Evolutionary conservation across 2,888 invertebrate species (phyloP), one percentile per base, ranked within the genome.

Genomic region (Nebria brevicollis): DNA sequence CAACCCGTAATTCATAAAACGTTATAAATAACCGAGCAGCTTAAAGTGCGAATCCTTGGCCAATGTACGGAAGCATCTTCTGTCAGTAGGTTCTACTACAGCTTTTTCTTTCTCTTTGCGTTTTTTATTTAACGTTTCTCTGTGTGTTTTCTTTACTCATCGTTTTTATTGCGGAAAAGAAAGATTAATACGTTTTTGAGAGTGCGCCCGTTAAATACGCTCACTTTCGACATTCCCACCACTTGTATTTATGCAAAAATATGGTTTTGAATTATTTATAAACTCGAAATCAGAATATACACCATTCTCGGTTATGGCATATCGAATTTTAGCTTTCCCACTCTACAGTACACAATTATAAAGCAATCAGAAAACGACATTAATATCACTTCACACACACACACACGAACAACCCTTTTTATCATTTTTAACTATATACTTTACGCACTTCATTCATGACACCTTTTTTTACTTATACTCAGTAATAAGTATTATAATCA

Each of bases 21-120:
- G 77, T 72, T 77, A 77, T 77, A 77, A 72, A 77, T 77, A 77
- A 77, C 77, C 65, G 64, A 65, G 72, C 65, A 15, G 54, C 72
- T 77, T 77, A 77, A 77, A 72, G 72, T 72, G 77, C 77, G 77
- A 77, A 77, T 77, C 77, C 77, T 72, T 25, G 11, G 77, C 77
- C 77, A 70, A 77, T 77, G 77, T 77, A 70, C 77, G 43, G 77
- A 68, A 77, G 77, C 77, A 70, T 70, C 70, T 77, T 20, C 77
- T 77, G 77, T 77, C 77, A 77, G 26, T 75, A 25, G 64, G 41
- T 75, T 75, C 65, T 64, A 75, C 65, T 75, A 42, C 43, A n/a
- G 7, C 65, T 54, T 64, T 75, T 75, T 25, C 64, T 75, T 65
- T 75, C 64, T 54, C 8, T 54, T 54, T 54, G 54, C 54, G 1